Evolutionary conservation across 1,140 invertebrate species (phyloP).

Genomic region (Leptinotarsa undecemlineata): DNA sequence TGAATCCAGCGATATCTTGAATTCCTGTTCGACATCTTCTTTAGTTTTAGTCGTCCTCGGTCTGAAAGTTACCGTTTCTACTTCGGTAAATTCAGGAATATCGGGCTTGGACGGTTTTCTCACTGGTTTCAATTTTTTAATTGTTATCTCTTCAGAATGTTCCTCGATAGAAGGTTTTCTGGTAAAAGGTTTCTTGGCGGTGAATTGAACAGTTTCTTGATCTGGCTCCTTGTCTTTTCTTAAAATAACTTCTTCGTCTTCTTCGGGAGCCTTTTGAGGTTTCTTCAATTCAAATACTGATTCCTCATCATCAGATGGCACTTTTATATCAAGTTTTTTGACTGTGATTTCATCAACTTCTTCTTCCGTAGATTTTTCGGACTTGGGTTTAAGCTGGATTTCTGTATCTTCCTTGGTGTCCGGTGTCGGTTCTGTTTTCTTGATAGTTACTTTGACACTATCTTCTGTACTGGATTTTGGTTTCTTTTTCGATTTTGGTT

Average conservation of each 20-base stretch:
- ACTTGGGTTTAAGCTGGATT: conserved; percentile 25
- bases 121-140: conserved; percentile 70
- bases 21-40: conserved; percentile 84
- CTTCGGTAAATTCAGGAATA: conserved; percentile 71
- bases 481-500: conserved; percentile 43
- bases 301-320: conserved; percentile 57
- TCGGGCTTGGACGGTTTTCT: conserved; percentile 66
- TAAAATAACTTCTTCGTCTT: conserved; percentile 45
- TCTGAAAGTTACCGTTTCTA: conserved; percentile 73
- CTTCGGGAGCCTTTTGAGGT: conserved; percentile 46
- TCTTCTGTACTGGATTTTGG: conserved; percentile 62
- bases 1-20: conserved; percentile 79
- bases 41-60: conserved; percentile 70
- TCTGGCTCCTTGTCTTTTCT: conserved; percentile 47
- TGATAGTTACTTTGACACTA: conserved; percentile 66
- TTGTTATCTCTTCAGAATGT: conserved; percentile 70
- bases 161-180: conserved; percentile 66
- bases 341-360: conserved; percentile 46
- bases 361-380: conserved; percentile 47
- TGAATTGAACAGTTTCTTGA: conserved; percentile 60
- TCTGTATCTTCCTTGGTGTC: conserved; percentile 40
- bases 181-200: conserved; percentile 57
- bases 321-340: conserved; percentile 47
- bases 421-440: conserved; percentile 54
- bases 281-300: conserved; percentile 38